Base-by-base conservation (phyloP, 2,797 vertebrate genomes). In the Notolabrus celidotus region DNA sequence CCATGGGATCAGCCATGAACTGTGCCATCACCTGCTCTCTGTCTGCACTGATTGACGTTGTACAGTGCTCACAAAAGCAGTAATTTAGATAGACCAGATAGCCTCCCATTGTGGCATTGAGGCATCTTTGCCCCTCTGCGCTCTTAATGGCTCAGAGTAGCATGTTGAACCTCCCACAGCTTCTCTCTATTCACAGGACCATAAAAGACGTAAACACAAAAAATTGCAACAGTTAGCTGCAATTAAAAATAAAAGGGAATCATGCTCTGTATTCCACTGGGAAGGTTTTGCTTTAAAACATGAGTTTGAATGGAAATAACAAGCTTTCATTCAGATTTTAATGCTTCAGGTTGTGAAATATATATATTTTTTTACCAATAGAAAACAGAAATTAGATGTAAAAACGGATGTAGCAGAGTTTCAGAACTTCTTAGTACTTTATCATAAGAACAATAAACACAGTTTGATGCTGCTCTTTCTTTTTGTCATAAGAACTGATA, bases 1-100 rank as follows among this genome's bases (percentile, higher is more conserved):
- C 59, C 20, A 46, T 7, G 53, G 49, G 45, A 38, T 36, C 33
- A 19, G 19, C 33, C 50, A 15, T 55, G 36, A 62, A 60, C 74
- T 55, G 51, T 46, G 46, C 72, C 39, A 25, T 88, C 91, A 89
- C 86, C 90, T 86, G 84, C 77, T 72, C 67, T 75, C 64, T 69
- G 67, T 68, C 71, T 76, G 59, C 71, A 82, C 81, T 83, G 79
- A 86, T 65, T 57, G 54, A 67, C 70, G 77, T 82, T 81, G 53
- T 78, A 75, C 82, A 67, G 42, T 71, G 52, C 33, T 54, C 42
- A 88, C 85, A 88, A 88, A 87, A 67, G 83, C 71, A 43, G 75
- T 73, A 77, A 85, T 89, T 89, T 76, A 64, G 71, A 27, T 76
- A 64, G 71, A 27, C 60, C 77, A 4, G 2, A 42, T 75, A 42